Base-by-base conservation (phyloP, 2,888 invertebrate genomes). In the Venustoraphidia nigricollis region DNA sequence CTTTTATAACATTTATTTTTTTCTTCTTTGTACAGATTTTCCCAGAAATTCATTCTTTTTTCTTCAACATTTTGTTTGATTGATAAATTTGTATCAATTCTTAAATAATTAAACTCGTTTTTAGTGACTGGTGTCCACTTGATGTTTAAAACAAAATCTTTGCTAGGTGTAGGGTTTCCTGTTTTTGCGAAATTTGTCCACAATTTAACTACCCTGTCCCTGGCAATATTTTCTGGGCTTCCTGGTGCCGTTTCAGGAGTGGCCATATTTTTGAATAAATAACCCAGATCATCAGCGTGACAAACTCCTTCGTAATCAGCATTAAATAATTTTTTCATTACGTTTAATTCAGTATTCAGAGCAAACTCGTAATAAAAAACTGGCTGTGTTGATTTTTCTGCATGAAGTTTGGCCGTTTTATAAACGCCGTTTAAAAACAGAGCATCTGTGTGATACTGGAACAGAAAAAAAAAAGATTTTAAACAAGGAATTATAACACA, bases 11-110 rank as follows among this genome's bases (percentile, higher is more conserved):
- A 1, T 34, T 10, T 34, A 34, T 14, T 42, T 42, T 10, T 27
- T 9, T 34, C 17, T 10, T 38, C 35, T 10, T 34, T 40, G 37
- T 43, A 45, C 5, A 53, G 48, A 36, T 57, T 54, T 34, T 62
- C 58, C 64, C 64, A 64, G 50, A 64, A 61, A 37, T 56, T 36
- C 50, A 62, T 54, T 46, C 64, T 54, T 8, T 62, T 58, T 9
- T 52, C 48, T 46, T 61, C 58, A 5, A 61, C 55, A 52, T 62
- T 58, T 3, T 47, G 51, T 10, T 52, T 56, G 36, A 58, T 49
- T 27, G 51, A 57, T 10, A 61, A 48, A 44, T 58, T 55, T 34
- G 57, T 47, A 10, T 58, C 60, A 44, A 65, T 62, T 48, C 61
- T 60, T 39, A 64, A 53, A 53, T 59, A 60, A 43, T 56, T 51